Base-by-base conservation (phyloP, 2,113 vertebrate species). In the Acrocephalus kingi region DNA sequence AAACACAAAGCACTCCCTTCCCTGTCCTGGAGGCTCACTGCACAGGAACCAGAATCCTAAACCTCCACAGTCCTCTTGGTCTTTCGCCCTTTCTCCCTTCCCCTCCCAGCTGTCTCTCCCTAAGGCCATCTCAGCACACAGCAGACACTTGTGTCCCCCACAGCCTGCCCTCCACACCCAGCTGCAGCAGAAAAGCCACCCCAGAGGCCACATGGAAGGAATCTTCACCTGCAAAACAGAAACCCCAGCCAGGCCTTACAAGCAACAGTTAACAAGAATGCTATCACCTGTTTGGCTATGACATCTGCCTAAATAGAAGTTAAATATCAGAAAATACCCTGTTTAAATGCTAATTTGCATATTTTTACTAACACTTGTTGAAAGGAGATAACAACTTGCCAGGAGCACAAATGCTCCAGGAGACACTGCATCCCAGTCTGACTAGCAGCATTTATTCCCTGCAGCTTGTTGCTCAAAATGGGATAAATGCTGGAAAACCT, bases 311-410 rank as follows among this genome's bases (percentile, higher is more conserved):
- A 94, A 96, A 93, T 87, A 92, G 78, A 94, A 94, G 89, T 74
- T 81, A 95, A 97, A 96, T 66, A 79, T 30, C 20, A 43, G 87
- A 91, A 78, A 95, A 91, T 2, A 30, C 23, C 10, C 4, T 35
- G 89, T 90, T 93, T 96, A 89, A 93, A 92, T 28, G 56, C 68
- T 81, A 91, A 93, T 80, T 83, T 88, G 74, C 94, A 58, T 92
- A 81, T 74, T 97, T 97, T 92, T 92, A 73, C 82, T 61, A 96
- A 89, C 64, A 88, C 79, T 77, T 84, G 78, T 96, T 94, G 94
- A 94, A 90, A 24, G 25, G 80, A 93, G 59, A 90, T 83, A 78
- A 84, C 82, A 87, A 88, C 86, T 94, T 83, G 71, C 90, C 69
- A 73, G 86, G 76, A 92, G 88, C 88, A 91, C 52, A 59, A 33